Percentiles rank a stretch among this genome's conserved stretches.
These are phyloP conservation scores for Lepus oiostolus DNA, from an alignment of 2,797 vertebrate genomes.

Conservation along the genomic window DNA sequence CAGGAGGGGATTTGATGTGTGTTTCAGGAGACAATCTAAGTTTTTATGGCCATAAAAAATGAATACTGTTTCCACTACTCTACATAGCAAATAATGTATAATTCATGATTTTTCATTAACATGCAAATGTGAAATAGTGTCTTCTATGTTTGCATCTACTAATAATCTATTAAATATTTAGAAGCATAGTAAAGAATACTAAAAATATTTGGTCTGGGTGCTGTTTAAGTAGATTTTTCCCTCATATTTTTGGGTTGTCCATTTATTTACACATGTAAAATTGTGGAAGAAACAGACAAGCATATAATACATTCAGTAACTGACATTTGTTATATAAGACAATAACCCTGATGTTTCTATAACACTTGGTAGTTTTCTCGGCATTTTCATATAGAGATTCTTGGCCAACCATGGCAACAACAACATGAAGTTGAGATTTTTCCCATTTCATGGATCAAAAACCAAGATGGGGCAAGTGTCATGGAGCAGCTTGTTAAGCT, in stretches of 20 bases:
- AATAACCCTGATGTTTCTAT: slow-evolving; percentile 12
- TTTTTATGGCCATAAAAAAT: slow-evolving; percentile 87
- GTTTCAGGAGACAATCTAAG: slow-evolving; percentile 84
- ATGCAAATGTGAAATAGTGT: slow-evolving; percentile 89
- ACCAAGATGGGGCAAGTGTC: not conserved
- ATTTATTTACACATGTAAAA: slow-evolving; percentile 76
- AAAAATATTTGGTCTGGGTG: slow-evolving; percentile 85
- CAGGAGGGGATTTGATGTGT: slow-evolving; percentile 84
- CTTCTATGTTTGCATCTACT: slow-evolving; percentile 87
- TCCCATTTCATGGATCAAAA: slow-evolving; percentile 2
- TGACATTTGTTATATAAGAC: slow-evolving; percentile 72
- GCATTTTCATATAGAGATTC: not conserved
- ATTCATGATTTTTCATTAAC: slow-evolving; percentile 89
- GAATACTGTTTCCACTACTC: slow-evolving; percentile 85
- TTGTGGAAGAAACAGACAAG: slow-evolving; percentile 47
- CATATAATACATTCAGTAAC: slow-evolving; percentile 66
- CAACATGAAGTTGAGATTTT: not conserved
- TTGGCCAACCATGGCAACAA: not conserved
- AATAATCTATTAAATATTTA: slow-evolving; percentile 90
- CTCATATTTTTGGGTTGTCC: slow-evolving; percentile 69
- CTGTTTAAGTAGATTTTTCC: slow-evolving; percentile 79
- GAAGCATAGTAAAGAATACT: slow-evolving; percentile 86
- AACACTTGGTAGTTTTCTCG: slow-evolving; percentile 13
- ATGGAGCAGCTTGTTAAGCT: too few species aligned
- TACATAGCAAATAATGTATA: slow-evolving; percentile 88